Evolutionary conservation across 2,797 vertebrate species (phyloP).

Genomic region (Luscinia luscinia): DNA sequence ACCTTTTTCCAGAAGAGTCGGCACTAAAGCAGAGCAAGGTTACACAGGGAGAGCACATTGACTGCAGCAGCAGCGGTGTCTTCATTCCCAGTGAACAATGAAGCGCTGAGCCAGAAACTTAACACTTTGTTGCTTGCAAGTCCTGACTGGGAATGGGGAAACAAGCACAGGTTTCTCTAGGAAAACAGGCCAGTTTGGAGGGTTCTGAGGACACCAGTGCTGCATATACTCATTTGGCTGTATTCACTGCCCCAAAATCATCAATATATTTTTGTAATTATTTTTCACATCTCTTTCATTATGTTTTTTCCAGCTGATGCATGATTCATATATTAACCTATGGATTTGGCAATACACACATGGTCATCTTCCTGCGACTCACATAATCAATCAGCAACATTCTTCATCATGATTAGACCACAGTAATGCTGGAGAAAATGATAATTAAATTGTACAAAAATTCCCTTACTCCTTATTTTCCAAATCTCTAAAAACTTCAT

Average conservation of each 20-base stretch:
- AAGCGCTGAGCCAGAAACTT: conserved; percentile 35
- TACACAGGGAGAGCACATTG: conserved; percentile 1
- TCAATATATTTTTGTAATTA: rapidly evolving
- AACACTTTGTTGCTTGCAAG: conserved; percentile 21
- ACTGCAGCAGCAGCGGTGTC: conserved; percentile 39
- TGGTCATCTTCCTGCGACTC: background rate
- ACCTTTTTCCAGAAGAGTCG: conserved; percentile 52
- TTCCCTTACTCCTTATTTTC: background rate
- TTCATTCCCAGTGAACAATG: conserved; percentile 40
- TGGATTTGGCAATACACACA: background rate
- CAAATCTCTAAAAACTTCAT: background rate
- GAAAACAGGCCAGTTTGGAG: background rate
- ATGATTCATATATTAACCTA: background rate
- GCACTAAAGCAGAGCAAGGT: conserved; percentile 49
- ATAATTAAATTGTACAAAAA: background rate
- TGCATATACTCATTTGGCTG: background rate
- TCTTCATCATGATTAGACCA: background rate
- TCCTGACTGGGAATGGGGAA: background rate
- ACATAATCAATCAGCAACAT: background rate
- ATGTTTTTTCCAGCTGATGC: background rate
- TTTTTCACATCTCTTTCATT: background rate
- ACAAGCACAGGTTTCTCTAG: background rate
- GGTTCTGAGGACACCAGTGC: background rate
- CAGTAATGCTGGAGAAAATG: background rate
- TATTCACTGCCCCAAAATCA: background rate